A percentile compares a stretch with the other conserved stretches of the same genome.
These are phyloP conservation scores for Nemapogon koenigi DNA, from an alignment of 2,888 invertebrate species.

Conservation along the genomic window DNA sequence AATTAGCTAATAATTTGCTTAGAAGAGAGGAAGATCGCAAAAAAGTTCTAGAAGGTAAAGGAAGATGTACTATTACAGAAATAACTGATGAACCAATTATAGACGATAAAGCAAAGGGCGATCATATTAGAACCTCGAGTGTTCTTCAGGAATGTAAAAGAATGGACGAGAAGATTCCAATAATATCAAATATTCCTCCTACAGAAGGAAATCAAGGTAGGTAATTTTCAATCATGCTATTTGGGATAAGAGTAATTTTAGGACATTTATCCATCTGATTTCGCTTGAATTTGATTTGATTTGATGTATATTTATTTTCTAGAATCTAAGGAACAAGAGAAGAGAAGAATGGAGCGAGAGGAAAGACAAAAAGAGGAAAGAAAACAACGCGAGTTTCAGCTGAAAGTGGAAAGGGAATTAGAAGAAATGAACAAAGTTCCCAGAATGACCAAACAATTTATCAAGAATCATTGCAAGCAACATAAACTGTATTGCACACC, in stretches of 20 bases:
- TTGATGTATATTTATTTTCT: background rate
- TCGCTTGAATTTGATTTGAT: background rate
- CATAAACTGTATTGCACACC: conserved; percentile 88
- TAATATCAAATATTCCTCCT: conserved; percentile 14
- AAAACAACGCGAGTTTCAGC: conserved; percentile 31
- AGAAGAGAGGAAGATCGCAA: conserved; percentile 34
- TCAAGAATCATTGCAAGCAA: conserved; percentile 83
- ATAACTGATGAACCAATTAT: conserved; percentile 20
- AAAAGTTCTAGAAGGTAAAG: conserved; percentile 20
- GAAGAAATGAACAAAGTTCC: conserved; percentile 43
- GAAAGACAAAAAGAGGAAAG: conserved; percentile 30
- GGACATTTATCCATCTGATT: background rate
- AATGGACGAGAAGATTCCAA: conserved; percentile 10
- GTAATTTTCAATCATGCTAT: background rate
- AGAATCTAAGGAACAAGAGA: conserved; percentile 20
- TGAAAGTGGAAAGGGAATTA: conserved; percentile 37
- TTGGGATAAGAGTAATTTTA: background rate
- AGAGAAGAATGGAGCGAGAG: conserved; percentile 25
- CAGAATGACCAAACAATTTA: conserved; percentile 80
- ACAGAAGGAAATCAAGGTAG: conserved; percentile 17
- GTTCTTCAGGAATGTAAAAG: conserved; percentile 13
- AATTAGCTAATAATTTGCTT: conserved; percentile 42
- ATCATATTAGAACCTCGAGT: conserved; percentile 22
- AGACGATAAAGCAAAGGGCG: conserved; percentile 36
- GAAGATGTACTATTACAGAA: conserved; percentile 19